Conservation (phyloP, 2,113 vertebrate genomes). For the Dromiciops gliroides region DNA sequence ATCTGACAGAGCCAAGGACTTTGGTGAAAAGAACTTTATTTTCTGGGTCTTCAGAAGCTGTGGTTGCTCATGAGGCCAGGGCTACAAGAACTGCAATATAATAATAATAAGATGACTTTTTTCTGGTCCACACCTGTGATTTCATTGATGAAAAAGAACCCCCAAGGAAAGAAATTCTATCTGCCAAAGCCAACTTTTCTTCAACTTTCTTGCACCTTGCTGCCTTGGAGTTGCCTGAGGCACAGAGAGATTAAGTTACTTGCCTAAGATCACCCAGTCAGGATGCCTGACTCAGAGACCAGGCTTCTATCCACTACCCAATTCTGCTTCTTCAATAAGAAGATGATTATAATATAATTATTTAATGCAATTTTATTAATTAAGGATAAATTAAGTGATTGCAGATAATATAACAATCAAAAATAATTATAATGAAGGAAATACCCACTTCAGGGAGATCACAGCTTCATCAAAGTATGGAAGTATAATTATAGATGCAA, state of each 20-base stretch:
- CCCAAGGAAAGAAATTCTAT: not conserved
- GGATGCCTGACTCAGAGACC: not conserved
- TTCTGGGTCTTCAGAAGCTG: not conserved
- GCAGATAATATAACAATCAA: not conserved
- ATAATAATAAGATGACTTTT: not conserved
- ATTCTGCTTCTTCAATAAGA: not conserved
- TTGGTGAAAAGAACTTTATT: not conserved
- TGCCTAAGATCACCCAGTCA: not conserved
- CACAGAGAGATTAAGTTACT: not conserved
- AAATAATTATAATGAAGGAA: not conserved
- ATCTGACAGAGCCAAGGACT: not conserved
- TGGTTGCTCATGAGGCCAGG: not conserved
- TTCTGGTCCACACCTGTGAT: not conserved
- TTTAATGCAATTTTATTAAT: not conserved
- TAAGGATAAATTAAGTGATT: not conserved
- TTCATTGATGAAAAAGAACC: not conserved
- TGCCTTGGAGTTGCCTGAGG: not conserved
- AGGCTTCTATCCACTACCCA: not conserved
- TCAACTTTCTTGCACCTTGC: not conserved
- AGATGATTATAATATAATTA: not conserved
- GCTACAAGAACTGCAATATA: not conserved
- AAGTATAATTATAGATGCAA: not conserved
- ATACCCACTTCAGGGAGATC: not conserved
- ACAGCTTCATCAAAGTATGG: not conserved
- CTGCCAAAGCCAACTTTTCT: no score